Percentiles rank a stretch among this genome's conserved stretches.
Conservation (phyloP, 2,888 invertebrate genomes). For the Papilio elwesi region DNA sequence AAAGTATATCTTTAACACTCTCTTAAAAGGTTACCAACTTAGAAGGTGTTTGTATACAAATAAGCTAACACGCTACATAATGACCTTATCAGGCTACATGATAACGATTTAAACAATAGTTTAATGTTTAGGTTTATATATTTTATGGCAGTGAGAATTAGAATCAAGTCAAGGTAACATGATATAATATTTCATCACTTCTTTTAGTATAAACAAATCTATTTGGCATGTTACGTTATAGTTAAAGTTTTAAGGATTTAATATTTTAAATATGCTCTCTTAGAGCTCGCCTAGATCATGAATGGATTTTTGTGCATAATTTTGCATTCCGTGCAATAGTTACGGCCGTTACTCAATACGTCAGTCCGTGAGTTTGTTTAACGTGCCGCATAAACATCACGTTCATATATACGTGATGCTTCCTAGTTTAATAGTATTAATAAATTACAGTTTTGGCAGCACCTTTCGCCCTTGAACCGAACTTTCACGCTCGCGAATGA, state of each 20-base stretch:
- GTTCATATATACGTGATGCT: neutral
- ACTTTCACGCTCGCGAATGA: constrained; percentile 39
- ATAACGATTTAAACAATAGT: neutral
- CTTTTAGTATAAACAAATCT: neutral
- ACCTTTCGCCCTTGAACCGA: constrained; percentile 32
- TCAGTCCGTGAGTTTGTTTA: neutral
- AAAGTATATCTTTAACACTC: too few species aligned
- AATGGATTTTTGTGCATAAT: too few species aligned
- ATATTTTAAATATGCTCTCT: neutral
- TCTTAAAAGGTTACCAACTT: too few species aligned
- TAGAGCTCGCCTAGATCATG: too few species aligned
- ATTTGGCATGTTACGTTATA: too few species aligned
- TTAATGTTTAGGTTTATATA: constrained; percentile 4
- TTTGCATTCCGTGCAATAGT: neutral
- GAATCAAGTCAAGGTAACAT: neutral
- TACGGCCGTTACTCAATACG: neutral
- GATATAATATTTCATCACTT: neutral
- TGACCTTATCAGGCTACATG: too few species aligned
- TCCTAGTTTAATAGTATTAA: constrained; percentile 2
- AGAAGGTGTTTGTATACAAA: too few species aligned
- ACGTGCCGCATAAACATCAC: neutral
- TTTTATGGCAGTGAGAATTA: constrained; percentile 1
- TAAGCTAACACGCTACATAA: too few species aligned
- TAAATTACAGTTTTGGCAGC: constrained; percentile 15
- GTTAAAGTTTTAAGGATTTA: neutral